These are phyloP conservation scores for Brachionus calyciflorus DNA, from an alignment of 1,140 invertebrate species.

Conservation along the genomic window DNA sequence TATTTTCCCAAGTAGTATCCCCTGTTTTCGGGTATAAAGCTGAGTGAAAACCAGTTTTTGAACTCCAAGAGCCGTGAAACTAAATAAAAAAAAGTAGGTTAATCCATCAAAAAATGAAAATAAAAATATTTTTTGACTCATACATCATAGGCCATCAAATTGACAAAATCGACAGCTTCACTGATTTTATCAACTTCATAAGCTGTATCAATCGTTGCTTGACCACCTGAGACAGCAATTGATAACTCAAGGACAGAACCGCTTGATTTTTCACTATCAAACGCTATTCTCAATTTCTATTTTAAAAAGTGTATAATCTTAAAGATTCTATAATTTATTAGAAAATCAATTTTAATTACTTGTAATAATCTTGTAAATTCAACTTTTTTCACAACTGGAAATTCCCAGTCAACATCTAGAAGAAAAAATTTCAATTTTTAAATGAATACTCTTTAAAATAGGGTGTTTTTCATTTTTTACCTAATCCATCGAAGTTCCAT, in stretches of 20 bases:
- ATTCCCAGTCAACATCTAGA: slow-evolving; percentile 54
- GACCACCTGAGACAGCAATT: slow-evolving; percentile 50
- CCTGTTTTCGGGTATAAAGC: slow-evolving; percentile 16
- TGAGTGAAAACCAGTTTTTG: slow-evolving; percentile 38
- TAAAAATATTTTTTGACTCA: slow-evolving; percentile 54
- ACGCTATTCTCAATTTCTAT: slow-evolving; percentile 48
- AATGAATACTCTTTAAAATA: background rate
- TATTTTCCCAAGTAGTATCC: slow-evolving; percentile 9
- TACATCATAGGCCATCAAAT: slow-evolving; percentile 78
- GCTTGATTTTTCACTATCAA: slow-evolving; percentile 56
- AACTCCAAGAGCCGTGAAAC: slow-evolving; percentile 42
- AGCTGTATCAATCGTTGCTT: slow-evolving; percentile 57
- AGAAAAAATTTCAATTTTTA: slow-evolving; percentile 49
- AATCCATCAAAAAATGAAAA: background rate
- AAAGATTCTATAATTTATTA: background rate
- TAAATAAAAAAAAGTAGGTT: slow-evolving; percentile 51
- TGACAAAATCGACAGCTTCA: slow-evolving; percentile 87
- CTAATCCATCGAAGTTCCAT: slow-evolving; percentile 55
- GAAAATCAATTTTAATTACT: background rate
- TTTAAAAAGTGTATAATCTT: background rate
- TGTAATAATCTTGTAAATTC: slow-evolving; percentile 49
- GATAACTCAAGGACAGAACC: slow-evolving; percentile 70
- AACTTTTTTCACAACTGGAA: slow-evolving; percentile 49
- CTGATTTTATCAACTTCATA: slow-evolving; percentile 77
- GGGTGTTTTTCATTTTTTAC: background rate